Evolutionary conservation across 2,797 vertebrate genomes (phyloP).

Genomic region (Bovichtus diacanthus): DNA sequence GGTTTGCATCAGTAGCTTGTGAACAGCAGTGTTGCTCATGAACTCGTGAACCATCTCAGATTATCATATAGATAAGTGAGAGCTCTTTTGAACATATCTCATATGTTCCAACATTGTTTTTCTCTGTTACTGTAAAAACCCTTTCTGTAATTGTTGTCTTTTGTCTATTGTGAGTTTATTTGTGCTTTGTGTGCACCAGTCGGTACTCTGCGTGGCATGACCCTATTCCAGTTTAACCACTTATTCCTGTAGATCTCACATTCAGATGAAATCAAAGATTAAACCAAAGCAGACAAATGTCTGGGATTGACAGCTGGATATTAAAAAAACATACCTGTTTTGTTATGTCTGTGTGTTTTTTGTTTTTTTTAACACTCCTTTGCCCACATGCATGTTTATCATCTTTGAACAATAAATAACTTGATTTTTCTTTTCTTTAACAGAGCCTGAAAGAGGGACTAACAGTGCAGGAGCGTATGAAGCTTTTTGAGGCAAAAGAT

Average conservation of each 20-base stretch:
- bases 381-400: not conserved
- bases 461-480: slow-evolving; percentile 97
- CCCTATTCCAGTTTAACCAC: slow-evolving; percentile 19
- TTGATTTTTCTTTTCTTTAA: slow-evolving; percentile 19
- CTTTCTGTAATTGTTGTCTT: not conserved
- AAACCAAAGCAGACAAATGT: not conserved
- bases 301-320: not conserved
- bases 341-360: not conserved
- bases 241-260: not conserved
- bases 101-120: not conserved
- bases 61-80: not conserved
- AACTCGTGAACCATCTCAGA: not conserved
- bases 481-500: slow-evolving; percentile 98
- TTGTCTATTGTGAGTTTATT: slow-evolving; percentile 6
- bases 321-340: not conserved
- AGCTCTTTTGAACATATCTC: not conserved
- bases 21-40: not conserved
- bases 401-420: not conserved
- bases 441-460: slow-evolving; percentile 99
- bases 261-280: not conserved
- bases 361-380: not conserved
- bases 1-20: not conserved
- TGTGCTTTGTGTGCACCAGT: not conserved
- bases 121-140: not conserved
- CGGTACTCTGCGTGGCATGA: slow-evolving; percentile 30